Conservation (phyloP, 2,113 vertebrate species). For the Hippoglossus stenolepis region DNA sequence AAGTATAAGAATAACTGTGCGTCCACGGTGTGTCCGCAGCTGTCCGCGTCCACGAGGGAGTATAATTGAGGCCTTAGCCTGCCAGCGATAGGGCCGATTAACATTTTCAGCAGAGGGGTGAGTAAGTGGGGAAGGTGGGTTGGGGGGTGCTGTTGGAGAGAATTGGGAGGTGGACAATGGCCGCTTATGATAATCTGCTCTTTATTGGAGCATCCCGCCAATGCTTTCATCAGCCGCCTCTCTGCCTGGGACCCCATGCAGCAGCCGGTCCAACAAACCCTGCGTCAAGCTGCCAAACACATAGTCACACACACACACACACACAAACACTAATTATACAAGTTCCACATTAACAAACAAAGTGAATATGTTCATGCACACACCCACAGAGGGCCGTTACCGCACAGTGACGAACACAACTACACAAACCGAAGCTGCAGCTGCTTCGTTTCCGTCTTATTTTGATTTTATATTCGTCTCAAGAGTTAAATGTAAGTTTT, state of each 20-base stretch:
- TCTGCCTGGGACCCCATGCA: conserved; percentile 74
- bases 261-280: conserved; percentile 59
- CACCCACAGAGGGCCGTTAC: background rate
- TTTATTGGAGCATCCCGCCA: conserved; percentile 91
- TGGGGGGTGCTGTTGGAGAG: conserved; percentile 60
- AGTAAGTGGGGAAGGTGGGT: conserved; percentile 23
- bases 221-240: conserved; percentile 80
- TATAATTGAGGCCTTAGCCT: conserved; percentile 69
- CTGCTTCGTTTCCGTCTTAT: conserved; percentile 7
- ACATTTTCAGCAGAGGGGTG: conserved; percentile 88
- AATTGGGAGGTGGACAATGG: conserved; percentile 77
- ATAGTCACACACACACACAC: conserved; percentile 26
- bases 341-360: conserved; percentile 29
- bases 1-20: background rate
- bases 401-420: background rate
- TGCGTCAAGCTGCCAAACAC: conserved; percentile 57
- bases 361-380: conserved; percentile 6
- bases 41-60: background rate
- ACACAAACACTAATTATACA: conserved; percentile 16
- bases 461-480: background rate
- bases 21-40: background rate
- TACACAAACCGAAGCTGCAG: background rate
- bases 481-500: conserved; percentile 2
- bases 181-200: conserved; percentile 91
- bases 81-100: conserved; percentile 92